phyloP scores from a whole-genome alignment of 2,797 vertebrate genomes.

The Trematomus bernacchii region DNA sequence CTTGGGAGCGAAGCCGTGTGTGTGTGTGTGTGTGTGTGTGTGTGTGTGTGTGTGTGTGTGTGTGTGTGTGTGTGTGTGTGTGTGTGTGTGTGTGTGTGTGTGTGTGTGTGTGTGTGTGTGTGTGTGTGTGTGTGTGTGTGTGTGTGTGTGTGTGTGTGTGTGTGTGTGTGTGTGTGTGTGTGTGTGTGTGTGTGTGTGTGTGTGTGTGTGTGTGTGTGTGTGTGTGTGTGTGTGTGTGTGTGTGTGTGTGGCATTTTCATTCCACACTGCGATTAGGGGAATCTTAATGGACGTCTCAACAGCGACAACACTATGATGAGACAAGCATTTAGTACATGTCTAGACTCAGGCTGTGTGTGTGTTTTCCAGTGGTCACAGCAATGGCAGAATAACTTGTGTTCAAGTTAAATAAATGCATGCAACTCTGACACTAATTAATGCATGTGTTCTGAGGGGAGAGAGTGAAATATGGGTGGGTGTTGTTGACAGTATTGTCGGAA shows the following conservation, averaged over 20 bases:
- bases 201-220: slow-evolving; percentile 5
- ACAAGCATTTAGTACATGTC: slow-evolving; percentile 66
- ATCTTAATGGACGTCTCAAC: slow-evolving; percentile 74
- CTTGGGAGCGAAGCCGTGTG: slow-evolving; percentile 15
- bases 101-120: no score
- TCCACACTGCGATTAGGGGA: slow-evolving; percentile 70
- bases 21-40: slow-evolving; percentile 11
- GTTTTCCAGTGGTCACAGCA: slow-evolving; percentile 30
- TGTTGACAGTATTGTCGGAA: slow-evolving; percentile 17
- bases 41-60: slow-evolving; percentile 19
- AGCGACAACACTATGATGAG: slow-evolving; percentile 61
- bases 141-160: slow-evolving; percentile 38
- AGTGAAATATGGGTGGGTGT: background rate
- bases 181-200: slow-evolving; percentile 34
- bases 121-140: slow-evolving; percentile 13
- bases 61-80: no score
- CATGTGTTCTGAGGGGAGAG: slow-evolving; percentile 11
- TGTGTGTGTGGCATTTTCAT: slow-evolving; percentile 57
- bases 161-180: background rate
- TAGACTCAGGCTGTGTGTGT: slow-evolving; percentile 43
- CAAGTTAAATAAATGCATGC: slow-evolving; percentile 29
- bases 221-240: slow-evolving; percentile 8
- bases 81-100: no score
- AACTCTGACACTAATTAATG: slow-evolving; percentile 56
- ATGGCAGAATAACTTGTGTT: slow-evolving; percentile 24